Percentiles rank a stretch among this genome's conserved stretches.
These are phyloP conservation scores for Microctenopoma stevenorrisi DNA, from an alignment of 2,797 vertebrate species.

Conservation along the genomic window DNA sequence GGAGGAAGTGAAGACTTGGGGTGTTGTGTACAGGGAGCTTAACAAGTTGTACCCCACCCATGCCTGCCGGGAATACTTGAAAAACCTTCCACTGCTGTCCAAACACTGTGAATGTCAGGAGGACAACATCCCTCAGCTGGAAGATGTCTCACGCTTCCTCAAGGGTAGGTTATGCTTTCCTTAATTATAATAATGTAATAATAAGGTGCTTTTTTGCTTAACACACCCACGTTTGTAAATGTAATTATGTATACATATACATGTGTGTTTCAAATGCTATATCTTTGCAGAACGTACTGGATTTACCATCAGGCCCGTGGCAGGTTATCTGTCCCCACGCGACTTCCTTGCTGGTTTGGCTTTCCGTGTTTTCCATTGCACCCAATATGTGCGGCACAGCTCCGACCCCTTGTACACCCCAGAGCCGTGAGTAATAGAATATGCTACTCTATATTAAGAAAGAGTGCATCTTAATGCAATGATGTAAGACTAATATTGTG, in stretches of 20 bases:
- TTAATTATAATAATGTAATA: not conserved
- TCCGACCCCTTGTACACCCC: constrained; percentile 97
- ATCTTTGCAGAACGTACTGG: constrained; percentile 89
- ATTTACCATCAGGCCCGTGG: constrained; percentile 96
- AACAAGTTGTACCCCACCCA: constrained; percentile 95
- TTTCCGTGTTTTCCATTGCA: constrained; percentile 98
- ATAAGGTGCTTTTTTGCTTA: not conserved
- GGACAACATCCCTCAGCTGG: constrained; percentile 97
- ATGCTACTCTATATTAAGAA: not conserved
- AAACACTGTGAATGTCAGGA: constrained; percentile 94
- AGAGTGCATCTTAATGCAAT: not conserved
- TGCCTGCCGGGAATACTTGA: constrained; percentile 95
- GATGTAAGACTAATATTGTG: constrained; percentile 8
- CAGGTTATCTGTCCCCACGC: constrained; percentile 94
- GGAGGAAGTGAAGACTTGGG: constrained; percentile 97
- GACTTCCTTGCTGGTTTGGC: constrained; percentile 98
- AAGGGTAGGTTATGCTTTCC: constrained; percentile 81
- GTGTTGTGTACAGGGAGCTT: constrained; percentile 94
- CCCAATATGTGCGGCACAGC: constrained; percentile 97
- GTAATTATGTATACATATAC: too few relatives aligned
- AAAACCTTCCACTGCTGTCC: constrained; percentile 94
- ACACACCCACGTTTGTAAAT: constrained; percentile 4
- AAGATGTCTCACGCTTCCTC: constrained; percentile 95
- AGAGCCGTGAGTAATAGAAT: constrained; percentile 89
- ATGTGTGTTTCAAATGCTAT: constrained; percentile 4